Base-by-base conservation (phyloP, 2,888 invertebrate species). In the Calameuta filiformis region DNA sequence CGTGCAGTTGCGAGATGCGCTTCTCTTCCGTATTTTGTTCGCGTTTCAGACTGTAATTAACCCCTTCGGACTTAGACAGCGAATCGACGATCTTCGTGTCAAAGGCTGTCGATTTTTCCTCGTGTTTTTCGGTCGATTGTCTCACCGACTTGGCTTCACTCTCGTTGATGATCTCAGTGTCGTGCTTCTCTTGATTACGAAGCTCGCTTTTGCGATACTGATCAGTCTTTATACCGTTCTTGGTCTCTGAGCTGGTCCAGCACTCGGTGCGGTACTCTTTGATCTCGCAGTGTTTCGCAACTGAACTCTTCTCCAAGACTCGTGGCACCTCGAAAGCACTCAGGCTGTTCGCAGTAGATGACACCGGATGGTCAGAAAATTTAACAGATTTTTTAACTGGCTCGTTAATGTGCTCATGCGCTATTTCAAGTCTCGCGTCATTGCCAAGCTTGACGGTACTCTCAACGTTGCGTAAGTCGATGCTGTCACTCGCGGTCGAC, bases 351-450 rank as follows among this genome's bases (percentile, higher is more conserved):
- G 71, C 12, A 71, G 71, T 71, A 12, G 71, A 71, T 56, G 23
- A 56, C 9, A 56, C 9, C 9, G 56, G 23, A 56, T 56, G 56
- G 56, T 56, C 56, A 23, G 56, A 56, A 2, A 56, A 56, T 34
- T 71, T 71, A 12, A 71, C 71, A 34, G 40, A 77, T 79, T 83
- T 81, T 81, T 75, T 74, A 76, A 73, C 37, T 81, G 78, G 76
- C 78, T 80, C 81, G 78, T 79, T 81, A 78, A 76, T 77, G 68
- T 74, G 79, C 75, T 80, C 77, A 76, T 77, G 78, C 79, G 81
- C 83, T 86, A 84, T 86, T 84, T 85, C 83, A 78, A 80, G 81
- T 79, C 81, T 73, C 75, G 80, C 83, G 79, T 84, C 85, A 84
- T 80, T 82, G 85, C 84, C 83, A 81, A 82, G 79, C 75, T 35